Conservation (phyloP, 2,888 invertebrate genomes). For the Campoletis raptor region DNA sequence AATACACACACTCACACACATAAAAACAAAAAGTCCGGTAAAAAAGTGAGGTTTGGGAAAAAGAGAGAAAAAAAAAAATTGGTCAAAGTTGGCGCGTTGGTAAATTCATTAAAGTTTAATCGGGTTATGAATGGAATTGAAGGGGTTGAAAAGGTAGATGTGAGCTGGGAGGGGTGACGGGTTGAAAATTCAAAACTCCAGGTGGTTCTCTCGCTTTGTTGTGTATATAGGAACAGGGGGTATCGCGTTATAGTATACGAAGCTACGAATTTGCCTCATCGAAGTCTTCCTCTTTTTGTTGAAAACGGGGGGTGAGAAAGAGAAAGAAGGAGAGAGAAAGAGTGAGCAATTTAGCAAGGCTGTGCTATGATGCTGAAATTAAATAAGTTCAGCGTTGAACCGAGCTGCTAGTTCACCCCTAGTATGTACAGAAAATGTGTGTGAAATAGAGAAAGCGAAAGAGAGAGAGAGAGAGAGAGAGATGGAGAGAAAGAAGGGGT, state of each 20-base stretch:
- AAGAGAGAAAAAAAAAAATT: conserved; percentile 16
- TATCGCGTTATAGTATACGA: conserved; percentile 56
- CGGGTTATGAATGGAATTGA: conserved; percentile 56
- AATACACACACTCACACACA: too few relatives aligned
- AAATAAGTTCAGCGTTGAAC: conserved; percentile 64
- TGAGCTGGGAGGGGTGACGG: background rate
- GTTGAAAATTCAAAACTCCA: conserved; percentile 24
- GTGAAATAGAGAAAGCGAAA: conserved; percentile 18
- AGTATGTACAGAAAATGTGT: conserved; percentile 18
- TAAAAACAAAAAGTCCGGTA: background rate
- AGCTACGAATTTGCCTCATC: conserved; percentile 63
- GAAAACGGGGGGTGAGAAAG: background rate
- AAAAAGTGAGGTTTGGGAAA: background rate
- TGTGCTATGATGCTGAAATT: conserved; percentile 64
- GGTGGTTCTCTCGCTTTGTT: conserved; percentile 23
- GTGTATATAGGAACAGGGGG: conserved; percentile 17
- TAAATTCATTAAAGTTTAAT: conserved; percentile 64
- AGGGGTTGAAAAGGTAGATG: conserved; percentile 16
- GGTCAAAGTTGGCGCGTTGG: conserved; percentile 41
- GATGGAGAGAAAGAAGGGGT: background rate
- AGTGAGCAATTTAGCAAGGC: conserved; percentile 53
- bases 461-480: background rate
- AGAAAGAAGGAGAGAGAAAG: background rate
- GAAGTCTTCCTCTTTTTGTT: conserved; percentile 55
- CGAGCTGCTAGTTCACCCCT: conserved; percentile 8